Conservation (phyloP, 2,888 invertebrate species). For the Ophraella communa region DNA sequence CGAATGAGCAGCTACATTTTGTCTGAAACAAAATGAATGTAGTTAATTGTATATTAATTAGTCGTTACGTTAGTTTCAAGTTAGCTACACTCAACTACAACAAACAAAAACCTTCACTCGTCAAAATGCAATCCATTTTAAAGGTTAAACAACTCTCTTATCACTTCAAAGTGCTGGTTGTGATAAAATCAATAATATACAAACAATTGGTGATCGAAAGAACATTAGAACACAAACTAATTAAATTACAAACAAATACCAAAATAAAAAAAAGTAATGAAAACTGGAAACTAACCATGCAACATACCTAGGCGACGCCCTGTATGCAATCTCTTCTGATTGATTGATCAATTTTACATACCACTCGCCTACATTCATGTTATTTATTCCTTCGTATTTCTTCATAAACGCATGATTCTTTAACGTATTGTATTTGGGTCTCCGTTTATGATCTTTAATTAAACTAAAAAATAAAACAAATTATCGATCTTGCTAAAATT, state of each 20-base stretch:
- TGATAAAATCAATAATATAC: too few species aligned
- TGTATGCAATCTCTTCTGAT: constrained; percentile 54
- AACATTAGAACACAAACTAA: too few species aligned
- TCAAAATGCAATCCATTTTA: too few species aligned
- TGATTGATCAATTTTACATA: constrained; percentile 71
- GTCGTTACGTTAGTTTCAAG: too few species aligned
- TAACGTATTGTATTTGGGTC: constrained; percentile 93
- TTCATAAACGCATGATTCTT: constrained; percentile 88
- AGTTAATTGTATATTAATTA: too few species aligned
- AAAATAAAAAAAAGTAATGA: constrained; percentile 28
- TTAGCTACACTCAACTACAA: too few species aligned
- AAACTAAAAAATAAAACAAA: constrained; percentile 67
- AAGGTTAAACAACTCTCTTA: too few species aligned
- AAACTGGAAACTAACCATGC: constrained; percentile 58
- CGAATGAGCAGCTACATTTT: constrained; percentile 44
- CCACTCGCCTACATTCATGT: constrained; percentile 82
- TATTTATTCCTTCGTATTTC: constrained; percentile 73
- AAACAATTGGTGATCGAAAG: too few species aligned
- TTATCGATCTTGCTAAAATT: background rate
- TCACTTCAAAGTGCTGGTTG: too few species aligned
- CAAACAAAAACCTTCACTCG: too few species aligned
- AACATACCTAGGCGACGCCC: constrained; percentile 62
- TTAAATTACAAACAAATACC: too few species aligned
- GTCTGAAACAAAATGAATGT: constrained; percentile 43
- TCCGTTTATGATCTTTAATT: constrained; percentile 89